Percentiles rank a stretch among this genome's conserved stretches.
These are phyloP conservation scores for Myanophis thanlyinensis DNA, from an alignment of 2,113 vertebrate species.

Conservation along the genomic window DNA sequence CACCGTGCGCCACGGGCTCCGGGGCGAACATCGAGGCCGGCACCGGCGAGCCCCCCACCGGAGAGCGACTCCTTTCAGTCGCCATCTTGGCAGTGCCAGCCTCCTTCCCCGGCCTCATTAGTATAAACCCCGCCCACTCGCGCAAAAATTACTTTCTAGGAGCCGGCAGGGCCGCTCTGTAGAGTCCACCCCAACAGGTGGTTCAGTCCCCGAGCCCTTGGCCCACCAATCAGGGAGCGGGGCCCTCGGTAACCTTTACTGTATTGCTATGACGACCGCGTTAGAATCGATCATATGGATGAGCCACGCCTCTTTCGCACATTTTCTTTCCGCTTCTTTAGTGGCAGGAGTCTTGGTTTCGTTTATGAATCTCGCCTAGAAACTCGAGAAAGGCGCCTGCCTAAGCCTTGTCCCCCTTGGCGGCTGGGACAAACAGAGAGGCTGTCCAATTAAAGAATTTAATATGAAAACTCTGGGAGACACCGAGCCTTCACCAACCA, in stretches of 20 bases:
- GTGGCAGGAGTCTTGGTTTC: background rate
- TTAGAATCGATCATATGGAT: rapidly evolving
- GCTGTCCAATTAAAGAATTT: background rate
- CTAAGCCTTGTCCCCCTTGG: rapidly evolving
- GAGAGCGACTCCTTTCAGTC: slow-evolving; percentile 76
- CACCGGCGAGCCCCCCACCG: slow-evolving; percentile 77
- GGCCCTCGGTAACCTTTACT: background rate
- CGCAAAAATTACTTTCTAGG: background rate
- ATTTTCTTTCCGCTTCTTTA: background rate
- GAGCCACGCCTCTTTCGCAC: background rate
- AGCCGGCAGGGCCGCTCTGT: background rate
- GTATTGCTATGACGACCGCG: background rate
- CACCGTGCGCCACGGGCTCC: slow-evolving; percentile 69
- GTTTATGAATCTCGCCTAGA: background rate
- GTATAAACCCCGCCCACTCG: background rate
- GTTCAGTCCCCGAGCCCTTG: background rate
- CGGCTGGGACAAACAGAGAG: slow-evolving; percentile 49
- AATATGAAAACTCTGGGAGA: background rate
- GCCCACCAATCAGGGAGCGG: background rate
- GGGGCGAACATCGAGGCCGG: slow-evolving; percentile 92
- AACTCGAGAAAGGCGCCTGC: background rate
- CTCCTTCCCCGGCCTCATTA: slow-evolving; percentile 35
- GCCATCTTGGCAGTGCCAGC: slow-evolving; percentile 70
- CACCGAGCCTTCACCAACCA: rapidly evolving
- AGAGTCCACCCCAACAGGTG: background rate